Percentiles rank a stretch among this genome's conserved stretches.
phyloP scores from a whole-genome alignment of 2,888 invertebrate species.

The Hydraecia micacea region DNA sequence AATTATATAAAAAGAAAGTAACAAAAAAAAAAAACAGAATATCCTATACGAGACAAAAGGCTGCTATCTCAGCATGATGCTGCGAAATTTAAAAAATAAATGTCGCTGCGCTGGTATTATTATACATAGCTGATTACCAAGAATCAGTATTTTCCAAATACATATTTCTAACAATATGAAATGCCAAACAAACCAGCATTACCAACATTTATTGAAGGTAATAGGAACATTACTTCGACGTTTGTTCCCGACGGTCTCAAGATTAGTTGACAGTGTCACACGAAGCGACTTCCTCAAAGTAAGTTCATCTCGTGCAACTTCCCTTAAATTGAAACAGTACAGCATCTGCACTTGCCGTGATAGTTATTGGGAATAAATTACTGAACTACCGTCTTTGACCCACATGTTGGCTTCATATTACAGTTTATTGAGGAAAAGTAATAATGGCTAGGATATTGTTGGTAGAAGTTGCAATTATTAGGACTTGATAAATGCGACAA shows the following conservation, averaged over 20 bases:
- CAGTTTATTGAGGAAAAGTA: constrained; percentile 42
- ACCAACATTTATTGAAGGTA: constrained; percentile 50
- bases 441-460: constrained; percentile 17
- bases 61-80: neutral
- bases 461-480: neutral
- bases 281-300: constrained; percentile 85
- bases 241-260: constrained; percentile 80
- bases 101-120: neutral
- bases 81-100: neutral
- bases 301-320: constrained; percentile 86
- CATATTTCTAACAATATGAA: neutral
- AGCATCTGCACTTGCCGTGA: constrained; percentile 86
- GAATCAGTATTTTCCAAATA: neutral
- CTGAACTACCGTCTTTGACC: constrained; percentile 63
- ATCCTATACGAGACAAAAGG: neutral
- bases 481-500: neutral
- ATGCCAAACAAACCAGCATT: constrained; percentile 15
- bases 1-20: no score
- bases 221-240: constrained; percentile 70
- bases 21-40: no score
- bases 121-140: neutral
- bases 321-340: constrained; percentile 89
- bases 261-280: constrained; percentile 89
- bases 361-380: constrained; percentile 85
- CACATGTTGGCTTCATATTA: constrained; percentile 51